Evolutionary conservation across 2,888 invertebrate genomes (phyloP).

Genomic region (Neria commutata): DNA sequence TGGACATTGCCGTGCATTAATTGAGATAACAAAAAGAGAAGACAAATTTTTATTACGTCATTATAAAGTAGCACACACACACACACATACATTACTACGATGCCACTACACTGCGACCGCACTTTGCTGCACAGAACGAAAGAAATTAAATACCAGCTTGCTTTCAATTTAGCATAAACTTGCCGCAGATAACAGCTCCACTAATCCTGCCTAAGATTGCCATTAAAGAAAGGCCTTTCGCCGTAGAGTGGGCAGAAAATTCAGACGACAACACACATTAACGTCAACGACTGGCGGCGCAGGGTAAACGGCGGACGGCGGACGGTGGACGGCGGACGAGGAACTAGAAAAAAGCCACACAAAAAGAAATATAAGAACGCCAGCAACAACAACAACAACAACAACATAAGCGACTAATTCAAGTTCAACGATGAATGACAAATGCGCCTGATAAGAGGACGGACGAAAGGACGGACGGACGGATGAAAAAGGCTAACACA

Average conservation of each 20-base stretch:
- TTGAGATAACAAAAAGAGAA: conserved; percentile 24
- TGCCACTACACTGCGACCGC: no score
- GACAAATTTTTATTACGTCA: conserved; percentile 25
- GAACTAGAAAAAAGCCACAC: background rate
- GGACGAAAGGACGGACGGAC: background rate
- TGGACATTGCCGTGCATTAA: conserved; percentile 18
- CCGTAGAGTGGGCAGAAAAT: conserved; percentile 1
- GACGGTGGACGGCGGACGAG: background rate
- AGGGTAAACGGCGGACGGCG: background rate
- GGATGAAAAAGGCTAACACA: conserved; percentile 7
- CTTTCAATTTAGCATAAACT: conserved; percentile 1
- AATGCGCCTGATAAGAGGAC: conserved; percentile 21
- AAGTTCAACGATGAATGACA: conserved; percentile 27
- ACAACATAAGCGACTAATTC: conserved; percentile 2
- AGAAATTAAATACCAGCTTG: background rate
- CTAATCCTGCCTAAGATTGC: conserved; percentile 15
- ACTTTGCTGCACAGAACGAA: background rate
- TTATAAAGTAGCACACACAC: conserved; percentile 7
- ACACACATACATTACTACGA: no score
- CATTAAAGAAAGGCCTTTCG: conserved; percentile 22
- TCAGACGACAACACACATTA: conserved; percentile 22
- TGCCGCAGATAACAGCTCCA: background rate
- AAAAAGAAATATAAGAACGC: background rate
- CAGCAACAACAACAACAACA: background rate
- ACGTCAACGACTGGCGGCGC: conserved; percentile 10